These are phyloP conservation scores for Tolmerus cingulatus DNA, from an alignment of 2,888 invertebrate species.

Conservation along the genomic window DNA sequence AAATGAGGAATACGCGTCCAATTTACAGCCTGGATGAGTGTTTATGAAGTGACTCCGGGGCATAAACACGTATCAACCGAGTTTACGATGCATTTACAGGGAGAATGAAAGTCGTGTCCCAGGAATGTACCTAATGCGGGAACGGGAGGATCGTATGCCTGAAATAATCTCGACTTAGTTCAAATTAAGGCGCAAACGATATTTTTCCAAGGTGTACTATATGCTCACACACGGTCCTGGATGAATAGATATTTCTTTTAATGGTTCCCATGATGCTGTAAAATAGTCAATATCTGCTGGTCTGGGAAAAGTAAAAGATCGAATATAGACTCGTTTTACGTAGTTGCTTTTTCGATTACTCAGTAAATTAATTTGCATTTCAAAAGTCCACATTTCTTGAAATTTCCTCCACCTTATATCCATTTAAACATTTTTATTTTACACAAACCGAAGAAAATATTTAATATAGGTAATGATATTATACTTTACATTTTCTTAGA, in stretches of 20 bases:
- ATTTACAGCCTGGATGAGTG: constrained; percentile 29
- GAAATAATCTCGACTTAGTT: background rate
- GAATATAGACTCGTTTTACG: background rate
- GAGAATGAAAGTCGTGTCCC: constrained; percentile 3
- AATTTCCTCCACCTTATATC: background rate
- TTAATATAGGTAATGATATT: background rate
- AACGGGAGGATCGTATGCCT: background rate
- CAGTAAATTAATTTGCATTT: background rate
- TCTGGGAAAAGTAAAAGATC: background rate
- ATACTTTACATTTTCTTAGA: no score
- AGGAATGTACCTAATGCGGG: background rate
- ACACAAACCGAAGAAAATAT: background rate
- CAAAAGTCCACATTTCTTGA: background rate
- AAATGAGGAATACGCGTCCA: constrained; percentile 19
- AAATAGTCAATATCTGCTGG: background rate
- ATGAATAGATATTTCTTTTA: background rate
- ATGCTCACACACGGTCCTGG: background rate
- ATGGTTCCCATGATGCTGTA: background rate
- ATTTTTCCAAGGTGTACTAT: background rate
- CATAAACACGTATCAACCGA: constrained; percentile 19
- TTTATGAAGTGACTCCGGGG: constrained; percentile 22
- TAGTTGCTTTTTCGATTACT: background rate
- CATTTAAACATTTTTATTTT: background rate
- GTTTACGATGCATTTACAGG: constrained; percentile 31
- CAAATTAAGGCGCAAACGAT: background rate